Conservation (phyloP, 1,140 invertebrate genomes). For the Nasonia longicornis region DNA sequence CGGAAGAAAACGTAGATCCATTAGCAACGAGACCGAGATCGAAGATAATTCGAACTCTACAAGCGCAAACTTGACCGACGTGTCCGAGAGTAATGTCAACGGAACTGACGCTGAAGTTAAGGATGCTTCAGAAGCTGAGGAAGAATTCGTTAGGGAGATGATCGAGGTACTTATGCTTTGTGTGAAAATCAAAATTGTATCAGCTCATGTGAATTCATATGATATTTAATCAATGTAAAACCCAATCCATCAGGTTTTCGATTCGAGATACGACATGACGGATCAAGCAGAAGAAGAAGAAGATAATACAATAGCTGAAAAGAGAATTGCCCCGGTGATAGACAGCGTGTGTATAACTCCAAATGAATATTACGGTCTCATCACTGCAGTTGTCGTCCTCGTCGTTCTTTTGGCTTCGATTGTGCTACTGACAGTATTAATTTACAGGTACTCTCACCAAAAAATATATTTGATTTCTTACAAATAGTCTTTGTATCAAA, state of each 20-base stretch:
- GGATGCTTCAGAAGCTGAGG: constrained; percentile 53
- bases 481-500: too few species aligned
- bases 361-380: constrained; percentile 81
- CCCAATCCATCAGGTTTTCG: constrained; percentile 70
- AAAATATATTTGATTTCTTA: background rate
- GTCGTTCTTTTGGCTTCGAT: constrained; percentile 77
- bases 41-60: constrained; percentile 48
- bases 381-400: constrained; percentile 78
- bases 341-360: constrained; percentile 80
- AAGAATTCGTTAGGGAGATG: constrained; percentile 86
- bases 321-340: constrained; percentile 62
- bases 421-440: constrained; percentile 74
- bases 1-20: constrained; percentile 76
- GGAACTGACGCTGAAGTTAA: constrained; percentile 49
- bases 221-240: background rate
- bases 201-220: background rate
- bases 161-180: constrained; percentile 75
- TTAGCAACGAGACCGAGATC: constrained; percentile 70
- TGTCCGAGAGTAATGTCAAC: constrained; percentile 40
- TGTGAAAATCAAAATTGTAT: background rate
- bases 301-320: constrained; percentile 69
- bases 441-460: constrained; percentile 72
- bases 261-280: constrained; percentile 79
- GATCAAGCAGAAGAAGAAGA: constrained; percentile 39
- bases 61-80: background rate